A percentile compares a stretch with the other conserved stretches of the same genome.
These are phyloP conservation scores for Phylloscopus collybita DNA, from an alignment of 2,797 vertebrate genomes.

Conservation along the genomic window DNA sequence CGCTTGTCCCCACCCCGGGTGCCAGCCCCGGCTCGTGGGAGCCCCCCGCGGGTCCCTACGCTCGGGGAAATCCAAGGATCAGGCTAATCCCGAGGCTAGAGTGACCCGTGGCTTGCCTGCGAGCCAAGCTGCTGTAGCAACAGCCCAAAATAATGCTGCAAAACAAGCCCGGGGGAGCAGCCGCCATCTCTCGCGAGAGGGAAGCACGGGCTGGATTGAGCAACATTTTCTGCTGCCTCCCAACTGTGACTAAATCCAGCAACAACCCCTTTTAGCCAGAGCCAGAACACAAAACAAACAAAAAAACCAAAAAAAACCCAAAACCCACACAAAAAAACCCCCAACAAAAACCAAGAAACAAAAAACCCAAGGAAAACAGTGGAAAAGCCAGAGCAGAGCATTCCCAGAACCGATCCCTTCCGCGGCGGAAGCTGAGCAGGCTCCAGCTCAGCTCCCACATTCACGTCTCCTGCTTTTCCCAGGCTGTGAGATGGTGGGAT, in stretches of 20 bases:
- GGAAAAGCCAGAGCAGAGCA: background rate
- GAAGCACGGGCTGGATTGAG: background rate
- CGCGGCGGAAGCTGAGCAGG: fast-evolving
- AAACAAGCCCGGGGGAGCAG: constrained; percentile 13
- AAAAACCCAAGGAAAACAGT: background rate
- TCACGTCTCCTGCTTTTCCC: too few relatives aligned
- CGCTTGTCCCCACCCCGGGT: fast-evolving
- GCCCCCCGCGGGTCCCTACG: fast-evolving
- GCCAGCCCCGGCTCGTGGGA: fast-evolving
- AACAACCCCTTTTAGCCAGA: background rate
- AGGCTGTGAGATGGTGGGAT: fast-evolving
- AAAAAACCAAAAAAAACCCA: too few relatives aligned
- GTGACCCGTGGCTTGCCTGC: background rate
- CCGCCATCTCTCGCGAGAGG: constrained; percentile 38
- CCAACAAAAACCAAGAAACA: background rate
- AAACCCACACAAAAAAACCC: background rate
- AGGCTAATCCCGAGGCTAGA: background rate
- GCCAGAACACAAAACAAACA: background rate
- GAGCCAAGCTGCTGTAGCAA: constrained; percentile 19
- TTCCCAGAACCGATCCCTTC: background rate
- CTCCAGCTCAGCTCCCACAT: background rate
- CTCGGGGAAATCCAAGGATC: background rate
- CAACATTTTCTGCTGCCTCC: background rate
- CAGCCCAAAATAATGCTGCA: constrained; percentile 23
- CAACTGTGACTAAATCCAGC: background rate